Evolutionary conservation across 1,140 invertebrate genomes (phyloP).

Genomic region (Dreissena rostriformis): DNA sequence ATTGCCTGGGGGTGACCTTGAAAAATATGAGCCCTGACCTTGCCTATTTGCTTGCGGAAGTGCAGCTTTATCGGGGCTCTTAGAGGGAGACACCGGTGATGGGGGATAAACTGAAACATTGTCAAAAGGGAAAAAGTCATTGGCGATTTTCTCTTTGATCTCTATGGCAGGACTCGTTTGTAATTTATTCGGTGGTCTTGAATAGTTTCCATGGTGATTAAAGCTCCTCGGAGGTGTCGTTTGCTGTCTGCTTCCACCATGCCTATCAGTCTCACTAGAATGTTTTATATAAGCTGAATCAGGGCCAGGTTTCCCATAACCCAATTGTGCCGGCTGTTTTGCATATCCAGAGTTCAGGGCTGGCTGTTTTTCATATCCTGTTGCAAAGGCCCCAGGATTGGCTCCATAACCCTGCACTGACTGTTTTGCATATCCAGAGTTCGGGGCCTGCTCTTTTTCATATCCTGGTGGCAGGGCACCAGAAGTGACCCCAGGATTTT

Average conservation of each 20-base stretch:
- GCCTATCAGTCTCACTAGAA: neutral
- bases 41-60: neutral
- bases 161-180: neutral
- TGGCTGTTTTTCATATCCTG: neutral
- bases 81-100: conserved; percentile 32
- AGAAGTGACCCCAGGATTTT: conserved; percentile 14
- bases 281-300: neutral
- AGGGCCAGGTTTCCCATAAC: conserved; percentile 6
- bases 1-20: conserved; percentile 1
- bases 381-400: neutral
- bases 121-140: conserved; percentile 50
- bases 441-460: neutral
- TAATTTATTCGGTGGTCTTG: neutral
- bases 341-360: neutral
- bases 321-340: neutral
- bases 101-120: conserved; percentile 50
- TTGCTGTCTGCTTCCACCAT: neutral
- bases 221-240: neutral
- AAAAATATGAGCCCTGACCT: conserved; percentile 27
- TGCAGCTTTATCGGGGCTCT: neutral
- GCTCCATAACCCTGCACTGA: neutral
- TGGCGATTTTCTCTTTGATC: conserved; percentile 12
- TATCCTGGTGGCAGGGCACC: conserved; percentile 8
- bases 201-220: neutral
- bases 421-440: neutral